These are phyloP conservation scores for Atta texana DNA, from an alignment of 1,140 invertebrate genomes.

Conservation along the genomic window DNA sequence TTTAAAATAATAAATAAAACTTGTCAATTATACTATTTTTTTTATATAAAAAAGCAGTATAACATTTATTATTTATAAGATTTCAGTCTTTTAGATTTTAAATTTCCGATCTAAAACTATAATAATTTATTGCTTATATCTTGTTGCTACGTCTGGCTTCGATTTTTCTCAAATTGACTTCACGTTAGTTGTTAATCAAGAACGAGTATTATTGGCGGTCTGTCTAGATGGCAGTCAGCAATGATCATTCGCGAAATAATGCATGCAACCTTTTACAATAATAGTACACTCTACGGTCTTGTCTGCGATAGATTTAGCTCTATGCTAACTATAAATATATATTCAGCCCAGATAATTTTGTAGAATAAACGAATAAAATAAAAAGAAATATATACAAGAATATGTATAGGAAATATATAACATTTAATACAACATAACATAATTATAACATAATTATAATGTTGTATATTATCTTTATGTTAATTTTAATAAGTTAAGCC, in stretches of 20 bases:
- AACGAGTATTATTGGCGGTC: slow-evolving; percentile 57
- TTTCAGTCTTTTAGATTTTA: background rate
- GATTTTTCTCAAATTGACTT: slow-evolving; percentile 64
- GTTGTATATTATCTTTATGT: background rate
- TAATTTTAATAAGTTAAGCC: background rate
- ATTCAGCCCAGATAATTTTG: background rate
- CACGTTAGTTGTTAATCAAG: slow-evolving; percentile 55
- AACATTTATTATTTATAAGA: background rate
- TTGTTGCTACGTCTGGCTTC: slow-evolving; percentile 60
- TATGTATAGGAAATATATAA: background rate
- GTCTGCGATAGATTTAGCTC: slow-evolving; percentile 34
- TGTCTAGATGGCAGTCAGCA: slow-evolving; percentile 57
- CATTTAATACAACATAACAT: background rate
- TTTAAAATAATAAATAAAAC: background rate
- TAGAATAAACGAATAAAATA: background rate
- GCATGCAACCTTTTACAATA: slow-evolving; percentile 55
- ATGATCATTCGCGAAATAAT: slow-evolving; percentile 64
- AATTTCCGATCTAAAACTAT: slow-evolving; percentile 6
- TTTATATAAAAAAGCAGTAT: background rate
- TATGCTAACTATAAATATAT: slow-evolving; percentile 42
- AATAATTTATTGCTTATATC: slow-evolving; percentile 47
- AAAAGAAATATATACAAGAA: background rate
- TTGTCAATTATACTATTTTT: background rate
- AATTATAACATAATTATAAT: background rate
- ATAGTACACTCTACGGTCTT: slow-evolving; percentile 35